Evolutionary conservation across 2,888 invertebrate genomes (phyloP).

Genomic region (Biston betularia): DNA sequence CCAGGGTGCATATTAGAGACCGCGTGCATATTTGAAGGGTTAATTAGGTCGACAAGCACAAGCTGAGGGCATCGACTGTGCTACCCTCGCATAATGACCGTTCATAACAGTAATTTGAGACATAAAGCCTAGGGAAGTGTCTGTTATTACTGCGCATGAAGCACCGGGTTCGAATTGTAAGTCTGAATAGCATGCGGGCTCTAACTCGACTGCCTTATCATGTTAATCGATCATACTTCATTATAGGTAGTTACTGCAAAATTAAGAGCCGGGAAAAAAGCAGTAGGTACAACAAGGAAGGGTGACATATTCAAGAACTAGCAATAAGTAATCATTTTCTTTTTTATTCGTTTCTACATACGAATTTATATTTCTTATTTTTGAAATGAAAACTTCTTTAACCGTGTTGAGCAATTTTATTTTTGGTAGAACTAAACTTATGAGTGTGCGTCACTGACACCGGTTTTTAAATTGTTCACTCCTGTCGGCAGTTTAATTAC

Average conservation of each 20-base stretch:
- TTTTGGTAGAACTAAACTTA: too few species aligned
- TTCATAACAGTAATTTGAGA: conserved; percentile 73
- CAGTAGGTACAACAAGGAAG: background rate
- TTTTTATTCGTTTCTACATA: too few species aligned
- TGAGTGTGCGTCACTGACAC: too few species aligned
- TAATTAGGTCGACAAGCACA: conserved; percentile 45
- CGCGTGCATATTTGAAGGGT: conserved; percentile 30
- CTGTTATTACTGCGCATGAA: conserved; percentile 49
- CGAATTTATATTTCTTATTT: too few species aligned
- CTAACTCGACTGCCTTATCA: background rate
- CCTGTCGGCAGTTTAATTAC: too few species aligned
- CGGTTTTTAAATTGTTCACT: too few species aligned
- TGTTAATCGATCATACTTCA: background rate
- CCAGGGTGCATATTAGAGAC: conserved; percentile 36
- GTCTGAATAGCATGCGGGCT: background rate
- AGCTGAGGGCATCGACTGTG: conserved; percentile 25
- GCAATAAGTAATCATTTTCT: too few species aligned
- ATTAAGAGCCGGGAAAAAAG: background rate
- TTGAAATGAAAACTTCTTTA: too few species aligned
- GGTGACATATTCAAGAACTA: too few species aligned
- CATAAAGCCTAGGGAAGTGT: conserved; percentile 56
- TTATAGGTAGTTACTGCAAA: background rate
- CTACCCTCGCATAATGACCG: conserved; percentile 52
- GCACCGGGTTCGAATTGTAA: conserved; percentile 9
- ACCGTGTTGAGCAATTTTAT: too few species aligned